These are phyloP conservation scores for Chamaea fasciata DNA, from an alignment of 2,113 vertebrate genomes.

Conservation along the genomic window DNA sequence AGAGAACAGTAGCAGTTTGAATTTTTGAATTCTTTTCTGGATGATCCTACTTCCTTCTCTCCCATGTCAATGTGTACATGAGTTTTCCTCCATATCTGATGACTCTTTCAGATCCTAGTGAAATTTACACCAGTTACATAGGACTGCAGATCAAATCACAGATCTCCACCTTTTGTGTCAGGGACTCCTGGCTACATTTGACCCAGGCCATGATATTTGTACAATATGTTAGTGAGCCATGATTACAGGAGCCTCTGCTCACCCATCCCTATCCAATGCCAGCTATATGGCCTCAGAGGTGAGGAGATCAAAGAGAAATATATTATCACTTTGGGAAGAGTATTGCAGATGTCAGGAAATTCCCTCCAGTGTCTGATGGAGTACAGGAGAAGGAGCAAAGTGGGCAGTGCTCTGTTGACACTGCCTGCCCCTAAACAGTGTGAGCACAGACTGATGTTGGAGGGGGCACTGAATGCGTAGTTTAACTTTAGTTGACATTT, in stretches of 20 bases:
- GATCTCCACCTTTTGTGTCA: not conserved
- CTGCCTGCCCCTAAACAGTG: not conserved
- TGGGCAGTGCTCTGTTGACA: not conserved
- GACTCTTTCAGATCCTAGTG: not conserved
- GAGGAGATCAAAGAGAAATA: not conserved
- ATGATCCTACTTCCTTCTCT: not conserved
- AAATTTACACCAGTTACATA: not conserved
- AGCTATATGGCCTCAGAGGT: not conserved
- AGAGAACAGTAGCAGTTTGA: not conserved
- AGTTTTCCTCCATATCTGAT: not conserved
- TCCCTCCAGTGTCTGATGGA: not conserved
- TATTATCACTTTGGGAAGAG: not conserved
- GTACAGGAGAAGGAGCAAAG: not conserved
- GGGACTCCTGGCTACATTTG: not conserved
- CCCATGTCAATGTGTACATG: rapidly evolving
- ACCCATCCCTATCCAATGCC: not conserved
- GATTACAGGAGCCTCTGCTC: not conserved
- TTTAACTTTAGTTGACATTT: not conserved
- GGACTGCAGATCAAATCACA: not conserved
- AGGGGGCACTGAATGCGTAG: not conserved
- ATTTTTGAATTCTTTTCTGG: not conserved
- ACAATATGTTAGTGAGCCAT: rapidly evolving
- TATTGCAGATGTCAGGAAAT: not conserved
- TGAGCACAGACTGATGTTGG: not conserved
- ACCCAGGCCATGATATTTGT: not conserved